Conservation (phyloP, 2,797 vertebrate species). For the Alauda arvensis region DNA sequence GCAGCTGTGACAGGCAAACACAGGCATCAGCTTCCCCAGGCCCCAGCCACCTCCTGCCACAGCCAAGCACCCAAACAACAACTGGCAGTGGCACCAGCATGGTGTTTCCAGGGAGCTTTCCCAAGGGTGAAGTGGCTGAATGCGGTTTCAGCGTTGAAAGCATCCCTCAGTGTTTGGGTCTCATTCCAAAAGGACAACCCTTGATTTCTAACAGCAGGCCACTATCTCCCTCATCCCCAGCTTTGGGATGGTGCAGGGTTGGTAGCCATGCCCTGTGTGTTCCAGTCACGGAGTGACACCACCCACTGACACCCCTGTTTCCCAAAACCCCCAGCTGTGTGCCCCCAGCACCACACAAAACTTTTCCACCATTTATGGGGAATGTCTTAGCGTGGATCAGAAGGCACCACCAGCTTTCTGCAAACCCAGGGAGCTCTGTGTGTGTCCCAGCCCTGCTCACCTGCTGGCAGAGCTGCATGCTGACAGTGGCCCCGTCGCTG, state of each 20-base stretch:
- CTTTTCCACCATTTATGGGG: fast-evolving
- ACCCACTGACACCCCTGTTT: background rate
- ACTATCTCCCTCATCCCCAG: background rate
- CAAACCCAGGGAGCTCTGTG: fast-evolving
- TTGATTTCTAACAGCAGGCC: background rate
- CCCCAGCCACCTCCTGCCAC: background rate
- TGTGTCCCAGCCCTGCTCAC: slow-evolving; percentile 57
- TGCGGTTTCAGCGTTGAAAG: fast-evolving
- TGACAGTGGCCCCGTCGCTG: slow-evolving; percentile 82
- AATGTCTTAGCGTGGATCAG: fast-evolving
- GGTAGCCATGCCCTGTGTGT: fast-evolving
- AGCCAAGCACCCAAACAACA: fast-evolving
- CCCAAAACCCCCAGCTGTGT: background rate
- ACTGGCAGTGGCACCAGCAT: fast-evolving
- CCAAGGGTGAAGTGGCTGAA: fast-evolving
- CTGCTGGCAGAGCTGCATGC: slow-evolving; percentile 78
- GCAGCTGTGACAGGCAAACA: slow-evolving; percentile 69
- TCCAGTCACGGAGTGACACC: background rate
- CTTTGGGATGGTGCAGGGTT: background rate
- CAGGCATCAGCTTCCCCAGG: background rate
- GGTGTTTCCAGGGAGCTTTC: fast-evolving
- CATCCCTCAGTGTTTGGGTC: background rate
- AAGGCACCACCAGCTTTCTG: no score
- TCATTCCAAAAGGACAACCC: background rate
- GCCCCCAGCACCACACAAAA: background rate